These are phyloP conservation scores for Corvus moneduloides DNA, from an alignment of 2,113 vertebrate species.

Conservation along the genomic window DNA sequence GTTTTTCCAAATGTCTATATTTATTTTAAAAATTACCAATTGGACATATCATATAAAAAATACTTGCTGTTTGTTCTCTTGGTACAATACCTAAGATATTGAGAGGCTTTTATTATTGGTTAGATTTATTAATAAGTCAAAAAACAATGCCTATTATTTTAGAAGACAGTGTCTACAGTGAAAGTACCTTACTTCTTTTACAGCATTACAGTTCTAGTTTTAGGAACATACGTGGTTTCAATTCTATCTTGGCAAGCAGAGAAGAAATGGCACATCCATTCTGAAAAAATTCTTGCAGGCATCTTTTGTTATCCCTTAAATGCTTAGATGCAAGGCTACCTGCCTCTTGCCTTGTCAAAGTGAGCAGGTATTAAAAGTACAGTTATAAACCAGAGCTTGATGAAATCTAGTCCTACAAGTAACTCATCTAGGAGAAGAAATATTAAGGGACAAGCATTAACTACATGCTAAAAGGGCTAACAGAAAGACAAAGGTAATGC, in stretches of 20 bases:
- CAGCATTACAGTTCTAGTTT: not conserved
- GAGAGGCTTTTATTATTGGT: not conserved
- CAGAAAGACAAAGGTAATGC: not conserved
- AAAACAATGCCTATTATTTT: not conserved
- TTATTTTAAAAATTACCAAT: not conserved
- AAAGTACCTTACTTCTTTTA: not conserved
- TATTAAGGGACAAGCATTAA: not conserved
- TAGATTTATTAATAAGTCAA: not conserved
- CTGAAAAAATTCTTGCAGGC: not conserved
- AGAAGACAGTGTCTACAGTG: not conserved
- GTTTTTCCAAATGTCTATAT: not conserved
- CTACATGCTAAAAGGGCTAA: not conserved
- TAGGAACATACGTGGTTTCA: not conserved
- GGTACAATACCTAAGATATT: not conserved
- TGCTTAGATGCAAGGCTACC: not conserved
- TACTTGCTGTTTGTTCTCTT: not conserved
- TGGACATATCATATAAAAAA: not conserved
- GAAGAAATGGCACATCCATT: not conserved
- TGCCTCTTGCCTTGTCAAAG: not conserved
- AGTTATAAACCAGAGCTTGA: not conserved
- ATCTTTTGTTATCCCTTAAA: not conserved
- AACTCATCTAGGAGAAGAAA: not conserved
- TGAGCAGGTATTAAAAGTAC: not conserved
- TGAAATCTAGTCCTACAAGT: not conserved
- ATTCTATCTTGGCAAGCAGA: not conserved